Conservation (phyloP, 2,888 invertebrate species). For the Drosophila parthenogenetica region DNA sequence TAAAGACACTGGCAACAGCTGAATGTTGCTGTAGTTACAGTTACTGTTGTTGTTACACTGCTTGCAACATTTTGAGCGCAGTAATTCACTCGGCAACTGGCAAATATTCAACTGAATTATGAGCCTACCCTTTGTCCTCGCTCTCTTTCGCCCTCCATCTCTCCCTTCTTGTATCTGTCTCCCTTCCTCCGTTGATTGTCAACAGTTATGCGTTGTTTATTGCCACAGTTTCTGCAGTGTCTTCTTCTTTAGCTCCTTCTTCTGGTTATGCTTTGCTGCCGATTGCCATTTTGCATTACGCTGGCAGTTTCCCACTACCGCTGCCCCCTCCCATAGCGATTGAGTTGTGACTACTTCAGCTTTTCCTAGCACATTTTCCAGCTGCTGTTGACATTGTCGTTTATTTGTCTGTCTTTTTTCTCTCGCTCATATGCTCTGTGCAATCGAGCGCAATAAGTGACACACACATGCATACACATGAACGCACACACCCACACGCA, state of each 20-base stretch:
- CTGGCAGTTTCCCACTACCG: conserved; percentile 12
- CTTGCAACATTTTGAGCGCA: conserved; percentile 25
- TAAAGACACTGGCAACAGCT: conserved; percentile 21
- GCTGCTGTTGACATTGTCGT: conserved; percentile 47
- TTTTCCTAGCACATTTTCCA: conserved; percentile 19
- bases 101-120: conserved; percentile 43
- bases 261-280: conserved; percentile 19
- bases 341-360: conserved; percentile 30
- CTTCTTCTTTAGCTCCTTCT: neutral
- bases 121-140: conserved; percentile 8
- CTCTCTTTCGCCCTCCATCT: neutral
- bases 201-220: conserved; percentile 40
- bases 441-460: conserved; percentile 48
- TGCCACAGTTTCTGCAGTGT: conserved; percentile 27
- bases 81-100: conserved; percentile 33
- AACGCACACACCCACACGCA: conserved; percentile 7
- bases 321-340: conserved; percentile 24
- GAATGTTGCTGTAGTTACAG: neutral
- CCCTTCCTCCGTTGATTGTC: conserved; percentile 22
- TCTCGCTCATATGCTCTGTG: conserved; percentile 31
- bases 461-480: conserved; percentile 18
- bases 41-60: neutral
- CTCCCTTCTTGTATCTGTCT: neutral
- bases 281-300: conserved; percentile 39
- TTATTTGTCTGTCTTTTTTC: conserved; percentile 29